phyloP scores from a whole-genome alignment of 2,113 vertebrate species.

The Nannospalax galili region DNA sequence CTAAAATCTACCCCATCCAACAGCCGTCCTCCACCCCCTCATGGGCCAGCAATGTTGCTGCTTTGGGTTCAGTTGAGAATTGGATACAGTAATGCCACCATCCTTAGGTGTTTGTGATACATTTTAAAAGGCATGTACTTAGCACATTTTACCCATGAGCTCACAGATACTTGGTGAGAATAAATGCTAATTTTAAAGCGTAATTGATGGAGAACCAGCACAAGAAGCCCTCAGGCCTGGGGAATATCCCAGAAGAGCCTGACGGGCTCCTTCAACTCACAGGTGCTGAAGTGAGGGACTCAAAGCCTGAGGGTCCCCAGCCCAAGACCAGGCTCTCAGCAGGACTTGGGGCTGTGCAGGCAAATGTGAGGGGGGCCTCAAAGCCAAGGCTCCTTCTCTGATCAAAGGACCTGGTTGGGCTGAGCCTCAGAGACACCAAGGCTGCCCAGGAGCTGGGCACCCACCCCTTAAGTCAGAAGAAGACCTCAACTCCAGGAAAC shows the following conservation, averaged over 20 bases:
- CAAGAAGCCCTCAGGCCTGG: neutral
- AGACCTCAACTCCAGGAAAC: neutral
- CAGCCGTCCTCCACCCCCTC: neutral
- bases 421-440: neutral
- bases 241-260: neutral
- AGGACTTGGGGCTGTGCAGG: neutral
- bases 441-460: neutral
- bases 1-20: neutral
- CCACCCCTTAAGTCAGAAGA: neutral
- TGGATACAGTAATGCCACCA: neutral
- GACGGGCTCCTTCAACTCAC: neutral
- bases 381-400: neutral
- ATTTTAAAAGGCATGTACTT: neutral
- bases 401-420: neutral
- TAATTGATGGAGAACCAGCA: accelerated
- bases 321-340: neutral
- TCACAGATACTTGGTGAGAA: neutral
- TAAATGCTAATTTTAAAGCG: neutral
- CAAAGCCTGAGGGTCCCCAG: neutral
- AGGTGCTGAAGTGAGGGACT: neutral
- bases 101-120: neutral
- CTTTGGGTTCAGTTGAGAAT: neutral
- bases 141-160: neutral
- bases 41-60: accelerated
- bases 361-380: neutral